phyloP scores from a whole-genome alignment of 2,113 vertebrate genomes.

The Bos javanicus region DNA sequence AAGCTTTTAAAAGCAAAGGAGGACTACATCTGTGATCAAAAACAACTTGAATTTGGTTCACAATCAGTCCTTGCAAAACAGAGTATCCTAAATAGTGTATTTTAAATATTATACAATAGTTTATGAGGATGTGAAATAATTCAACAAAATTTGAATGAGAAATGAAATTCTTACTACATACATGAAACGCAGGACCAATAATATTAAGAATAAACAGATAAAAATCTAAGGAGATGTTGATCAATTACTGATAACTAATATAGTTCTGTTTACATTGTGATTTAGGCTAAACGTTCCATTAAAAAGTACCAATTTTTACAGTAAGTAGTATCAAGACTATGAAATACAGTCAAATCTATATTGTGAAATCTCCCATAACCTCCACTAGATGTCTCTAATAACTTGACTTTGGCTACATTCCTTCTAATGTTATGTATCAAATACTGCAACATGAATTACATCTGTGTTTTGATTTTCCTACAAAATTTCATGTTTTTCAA shows the following conservation, averaged over 20 bases:
- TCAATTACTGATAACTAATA: neutral
- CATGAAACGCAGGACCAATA: neutral
- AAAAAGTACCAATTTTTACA: neutral
- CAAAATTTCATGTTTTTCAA: constrained; percentile 49
- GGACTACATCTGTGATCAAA: neutral
- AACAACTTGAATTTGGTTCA: neutral
- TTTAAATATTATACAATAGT: neutral
- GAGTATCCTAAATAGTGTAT: neutral
- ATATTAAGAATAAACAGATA: neutral
- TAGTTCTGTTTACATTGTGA: neutral
- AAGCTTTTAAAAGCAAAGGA: neutral
- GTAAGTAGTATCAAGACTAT: neutral
- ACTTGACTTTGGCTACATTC: neutral
- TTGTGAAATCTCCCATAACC: neutral
- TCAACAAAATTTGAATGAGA: neutral
- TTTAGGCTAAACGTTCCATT: neutral
- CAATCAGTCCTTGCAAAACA: neutral
- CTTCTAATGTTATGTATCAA: neutral
- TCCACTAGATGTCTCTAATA: constrained; percentile 46
- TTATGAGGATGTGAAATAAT: neutral
- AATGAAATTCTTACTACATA: neutral
- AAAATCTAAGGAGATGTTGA: neutral
- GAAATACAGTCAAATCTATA: neutral
- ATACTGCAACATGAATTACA: neutral
- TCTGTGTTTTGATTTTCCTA: neutral